A percentile compares a stretch with the other conserved stretches of the same genome.
phyloP scores from a whole-genome alignment of 53 echinoderm and acorn worm species.

The Mesocentrotus franciscanus region DNA sequence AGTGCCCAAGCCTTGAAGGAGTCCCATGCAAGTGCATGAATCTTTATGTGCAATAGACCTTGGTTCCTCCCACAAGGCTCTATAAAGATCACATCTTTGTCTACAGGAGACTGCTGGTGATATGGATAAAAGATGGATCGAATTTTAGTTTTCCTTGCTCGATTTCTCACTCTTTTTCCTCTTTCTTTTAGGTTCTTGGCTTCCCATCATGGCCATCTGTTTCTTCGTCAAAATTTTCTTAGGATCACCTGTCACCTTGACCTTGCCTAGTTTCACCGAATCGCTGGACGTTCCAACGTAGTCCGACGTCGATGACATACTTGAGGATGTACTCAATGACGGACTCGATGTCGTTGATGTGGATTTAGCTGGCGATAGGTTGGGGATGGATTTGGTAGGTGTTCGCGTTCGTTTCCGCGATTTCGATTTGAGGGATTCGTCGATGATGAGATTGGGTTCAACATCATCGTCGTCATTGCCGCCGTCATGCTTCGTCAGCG shows the following conservation, averaged over 20 bases:
- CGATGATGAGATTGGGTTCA: constrained; percentile 49
- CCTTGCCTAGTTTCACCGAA: constrained; percentile 30
- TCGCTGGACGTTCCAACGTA: constrained; percentile 15
- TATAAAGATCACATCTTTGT: too few relatives aligned
- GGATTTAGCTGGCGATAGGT: constrained; percentile 5
- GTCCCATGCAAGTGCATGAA: too few relatives aligned
- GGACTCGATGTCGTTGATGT: background rate
- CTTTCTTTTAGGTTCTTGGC: constrained; percentile 36
- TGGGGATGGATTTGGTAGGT: constrained; percentile 59
- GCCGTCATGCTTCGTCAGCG: background rate
- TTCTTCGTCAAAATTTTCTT: constrained; percentile 62
- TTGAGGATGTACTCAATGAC: background rate
- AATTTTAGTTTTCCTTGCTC: constrained; percentile 34
- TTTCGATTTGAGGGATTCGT: constrained; percentile 29
- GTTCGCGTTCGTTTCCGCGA: constrained; percentile 55
- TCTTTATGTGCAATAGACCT: too few relatives aligned
- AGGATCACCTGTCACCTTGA: constrained; percentile 21
- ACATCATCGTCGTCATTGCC: background rate
- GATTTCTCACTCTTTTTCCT: constrained; percentile 48
- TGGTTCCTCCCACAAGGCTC: too few relatives aligned
- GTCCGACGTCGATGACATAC: background rate
- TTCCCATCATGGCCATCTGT: constrained; percentile 45
- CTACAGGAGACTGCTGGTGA: background rate
- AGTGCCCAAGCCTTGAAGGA: too few relatives aligned
- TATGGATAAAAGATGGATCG: background rate